Conservation (phyloP, 2,888 invertebrate genomes). For the Tachystola acroxantha region DNA sequence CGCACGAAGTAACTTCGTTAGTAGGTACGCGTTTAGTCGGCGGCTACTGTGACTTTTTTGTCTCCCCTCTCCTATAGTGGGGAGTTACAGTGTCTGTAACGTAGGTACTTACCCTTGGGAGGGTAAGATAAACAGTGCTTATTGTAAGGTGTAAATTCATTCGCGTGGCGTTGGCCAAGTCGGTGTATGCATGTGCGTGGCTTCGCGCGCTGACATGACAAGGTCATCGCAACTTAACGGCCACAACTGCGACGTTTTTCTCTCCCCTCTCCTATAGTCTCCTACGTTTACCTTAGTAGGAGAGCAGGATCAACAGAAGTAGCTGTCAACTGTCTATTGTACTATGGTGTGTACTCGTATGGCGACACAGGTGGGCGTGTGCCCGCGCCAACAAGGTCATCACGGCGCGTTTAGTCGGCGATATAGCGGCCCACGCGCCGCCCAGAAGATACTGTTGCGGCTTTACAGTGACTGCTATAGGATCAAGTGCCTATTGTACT, state of each 20-base stretch:
- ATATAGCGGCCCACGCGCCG: constrained; percentile 83
- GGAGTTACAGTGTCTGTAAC: too few relatives aligned
- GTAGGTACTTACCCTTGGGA: too few relatives aligned
- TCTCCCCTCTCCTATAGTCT: too few relatives aligned
- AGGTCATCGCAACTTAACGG: constrained; percentile 88
- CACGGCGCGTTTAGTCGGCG: constrained; percentile 90
- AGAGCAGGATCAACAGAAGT: too few relatives aligned
- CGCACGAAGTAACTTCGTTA: background rate
- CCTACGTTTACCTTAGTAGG: too few relatives aligned
- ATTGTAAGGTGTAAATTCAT: background rate
- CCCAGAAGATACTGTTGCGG: constrained; percentile 16
- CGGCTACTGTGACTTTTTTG: constrained; percentile 84
- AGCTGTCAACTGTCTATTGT: constrained; percentile 4
- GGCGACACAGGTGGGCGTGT: constrained; percentile 77
- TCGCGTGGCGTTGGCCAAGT: background rate
- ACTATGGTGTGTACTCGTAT: constrained; percentile 48
- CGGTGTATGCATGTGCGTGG: constrained; percentile 79
- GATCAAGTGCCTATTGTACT: background rate
- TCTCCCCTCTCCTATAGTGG: constrained; percentile 30
- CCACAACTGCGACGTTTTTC: too few relatives aligned
- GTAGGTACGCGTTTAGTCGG: constrained; percentile 85
- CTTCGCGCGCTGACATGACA: constrained; percentile 87
- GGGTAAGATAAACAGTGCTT: background rate
- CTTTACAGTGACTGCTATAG: too few relatives aligned
- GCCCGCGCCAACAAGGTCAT: constrained; percentile 89